phyloP scores from a whole-genome alignment of 1,140 invertebrate genomes.

The Planococcus citri region DNA sequence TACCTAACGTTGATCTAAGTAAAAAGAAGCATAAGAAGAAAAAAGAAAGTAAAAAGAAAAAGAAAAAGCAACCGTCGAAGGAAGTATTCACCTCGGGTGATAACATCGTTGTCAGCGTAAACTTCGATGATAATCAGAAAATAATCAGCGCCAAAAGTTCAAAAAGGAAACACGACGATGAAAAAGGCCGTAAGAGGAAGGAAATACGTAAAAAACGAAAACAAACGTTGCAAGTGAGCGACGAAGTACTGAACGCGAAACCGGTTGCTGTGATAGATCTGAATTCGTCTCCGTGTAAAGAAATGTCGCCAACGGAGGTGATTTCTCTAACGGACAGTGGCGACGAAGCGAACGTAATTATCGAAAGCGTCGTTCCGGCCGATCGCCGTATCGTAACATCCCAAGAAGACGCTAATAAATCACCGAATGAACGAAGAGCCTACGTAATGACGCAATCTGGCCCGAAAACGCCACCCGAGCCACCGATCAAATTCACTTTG shows the following conservation, averaged over 20 bases:
- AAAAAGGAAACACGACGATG: constrained; percentile 37
- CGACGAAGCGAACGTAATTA: constrained; percentile 37
- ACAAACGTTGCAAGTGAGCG: constrained; percentile 23
- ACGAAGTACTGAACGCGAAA: constrained; percentile 35
- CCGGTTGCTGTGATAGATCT: constrained; percentile 75
- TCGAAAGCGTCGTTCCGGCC: neutral
- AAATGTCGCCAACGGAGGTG: constrained; percentile 63
- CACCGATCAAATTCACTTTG: constrained; percentile 50
- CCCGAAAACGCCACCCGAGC: constrained; percentile 61
- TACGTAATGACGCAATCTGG: constrained; percentile 32
- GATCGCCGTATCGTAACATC: neutral
- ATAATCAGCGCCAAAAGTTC: constrained; percentile 5
- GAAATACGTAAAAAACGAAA: constrained; percentile 39
- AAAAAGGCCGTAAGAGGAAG: constrained; percentile 33
- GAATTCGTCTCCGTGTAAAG: constrained; percentile 67
- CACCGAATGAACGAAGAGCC: neutral
- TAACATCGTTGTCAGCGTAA: constrained; percentile 81
- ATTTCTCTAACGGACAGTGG: constrained; percentile 72
- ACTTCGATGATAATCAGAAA: constrained; percentile 44
- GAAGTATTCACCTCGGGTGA: constrained; percentile 84
- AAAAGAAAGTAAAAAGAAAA: neutral
- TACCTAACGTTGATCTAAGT: neutral
- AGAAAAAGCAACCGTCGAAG: constrained; percentile 51
- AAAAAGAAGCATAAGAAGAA: neutral
- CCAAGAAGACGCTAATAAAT: neutral